A percentile compares a stretch with the other conserved stretches of the same genome.
phyloP scores from a whole-genome alignment of 2,113 vertebrate genomes.

The Tricholaema leucomelas region DNA sequence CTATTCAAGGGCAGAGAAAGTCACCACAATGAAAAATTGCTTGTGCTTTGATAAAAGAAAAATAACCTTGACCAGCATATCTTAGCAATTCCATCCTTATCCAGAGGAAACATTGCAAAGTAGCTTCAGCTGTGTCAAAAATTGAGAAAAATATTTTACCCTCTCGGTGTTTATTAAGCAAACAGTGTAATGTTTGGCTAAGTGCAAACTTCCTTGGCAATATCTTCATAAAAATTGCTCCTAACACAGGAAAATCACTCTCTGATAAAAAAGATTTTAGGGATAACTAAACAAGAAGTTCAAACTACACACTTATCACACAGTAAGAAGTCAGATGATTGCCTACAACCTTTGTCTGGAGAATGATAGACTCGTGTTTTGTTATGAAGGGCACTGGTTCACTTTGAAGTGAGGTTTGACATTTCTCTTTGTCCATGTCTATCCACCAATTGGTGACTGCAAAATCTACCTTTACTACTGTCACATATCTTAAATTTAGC shows the following conservation, averaged over 20 bases:
- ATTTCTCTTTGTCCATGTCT: not conserved
- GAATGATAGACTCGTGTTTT: not conserved
- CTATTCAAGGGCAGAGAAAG: slow-evolving; percentile 6
- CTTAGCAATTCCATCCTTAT: not conserved
- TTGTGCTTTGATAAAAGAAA: not conserved
- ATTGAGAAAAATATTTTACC: not conserved
- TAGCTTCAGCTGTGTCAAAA: not conserved
- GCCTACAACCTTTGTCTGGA: not conserved
- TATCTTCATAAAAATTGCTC: not conserved
- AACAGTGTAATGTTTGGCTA: not conserved
- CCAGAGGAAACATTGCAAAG: not conserved
- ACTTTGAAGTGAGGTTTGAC: not conserved
- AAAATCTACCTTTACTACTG: not conserved
- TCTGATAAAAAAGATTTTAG: not conserved
- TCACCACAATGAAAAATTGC: not conserved
- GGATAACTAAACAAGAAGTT: not conserved
- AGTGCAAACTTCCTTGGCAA: not conserved
- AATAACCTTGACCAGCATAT: not conserved
- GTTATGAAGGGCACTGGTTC: not conserved
- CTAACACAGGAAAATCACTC: not conserved
- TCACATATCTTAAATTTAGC: not conserved
- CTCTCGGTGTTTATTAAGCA: not conserved
- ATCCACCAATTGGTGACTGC: not conserved
- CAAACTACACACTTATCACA: not conserved
- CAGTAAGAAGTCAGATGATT: not conserved